Percentiles rank a stretch among this genome's conserved stretches.
These are phyloP conservation scores for Ceratina japonica DNA, from an alignment of 1,140 invertebrate species.

Conservation along the genomic window DNA sequence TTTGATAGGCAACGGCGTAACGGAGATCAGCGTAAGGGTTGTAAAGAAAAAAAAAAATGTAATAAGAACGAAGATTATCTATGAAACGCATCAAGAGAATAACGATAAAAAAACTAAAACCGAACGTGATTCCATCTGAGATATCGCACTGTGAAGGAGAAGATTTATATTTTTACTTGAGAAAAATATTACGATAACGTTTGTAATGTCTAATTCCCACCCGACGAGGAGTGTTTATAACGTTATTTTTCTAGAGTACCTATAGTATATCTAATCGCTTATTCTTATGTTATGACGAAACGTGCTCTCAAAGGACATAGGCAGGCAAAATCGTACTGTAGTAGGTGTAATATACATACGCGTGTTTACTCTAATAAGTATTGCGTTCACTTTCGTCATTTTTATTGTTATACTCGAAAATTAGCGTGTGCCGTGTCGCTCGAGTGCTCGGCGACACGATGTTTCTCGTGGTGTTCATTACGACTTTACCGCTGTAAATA, in stretches of 20 bases:
- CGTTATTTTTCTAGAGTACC: slow-evolving; percentile 75
- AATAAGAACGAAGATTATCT: slow-evolving; percentile 38
- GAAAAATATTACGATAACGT: slow-evolving; percentile 65
- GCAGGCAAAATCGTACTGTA: slow-evolving; percentile 47
- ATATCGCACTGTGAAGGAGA: slow-evolving; percentile 65
- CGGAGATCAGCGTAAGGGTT: background rate
- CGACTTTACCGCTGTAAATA: slow-evolving; percentile 17
- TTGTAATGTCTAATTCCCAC: slow-evolving; percentile 67
- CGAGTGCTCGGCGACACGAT: slow-evolving; percentile 3
- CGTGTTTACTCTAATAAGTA: background rate
- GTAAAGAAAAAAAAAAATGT: slow-evolving; percentile 19
- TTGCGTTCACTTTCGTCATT: slow-evolving; percentile 29
- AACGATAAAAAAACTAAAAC: slow-evolving; percentile 51
- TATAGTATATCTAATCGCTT: slow-evolving; percentile 64
- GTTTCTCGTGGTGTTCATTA: slow-evolving; percentile 37
- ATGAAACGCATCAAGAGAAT: slow-evolving; percentile 8
- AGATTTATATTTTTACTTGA: slow-evolving; percentile 77
- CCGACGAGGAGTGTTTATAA: slow-evolving; percentile 53
- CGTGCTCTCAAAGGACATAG: slow-evolving; percentile 50
- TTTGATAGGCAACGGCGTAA: slow-evolving; percentile 8
- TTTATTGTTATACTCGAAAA: no score
- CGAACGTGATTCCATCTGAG: slow-evolving; percentile 41
- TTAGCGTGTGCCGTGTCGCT: background rate
- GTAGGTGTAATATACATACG: slow-evolving; percentile 30
- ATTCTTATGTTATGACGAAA: slow-evolving; percentile 61